Base-by-base conservation (phyloP, 2,888 invertebrate species). In the Seira ritae region DNA sequence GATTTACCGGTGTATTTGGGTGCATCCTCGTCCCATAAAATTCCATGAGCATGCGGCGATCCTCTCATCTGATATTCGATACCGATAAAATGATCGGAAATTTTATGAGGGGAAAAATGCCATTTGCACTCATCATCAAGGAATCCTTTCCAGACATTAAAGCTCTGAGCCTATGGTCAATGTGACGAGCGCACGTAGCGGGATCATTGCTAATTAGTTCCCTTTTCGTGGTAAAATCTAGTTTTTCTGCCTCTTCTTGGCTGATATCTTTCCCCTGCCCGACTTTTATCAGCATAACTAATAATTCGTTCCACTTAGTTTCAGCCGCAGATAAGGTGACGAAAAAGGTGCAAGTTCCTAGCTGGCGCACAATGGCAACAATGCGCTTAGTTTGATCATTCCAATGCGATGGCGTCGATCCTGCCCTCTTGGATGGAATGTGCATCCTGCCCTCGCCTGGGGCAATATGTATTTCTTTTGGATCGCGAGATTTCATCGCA, bases 321-420 rank as follows among this genome's bases (percentile, higher is more conserved):
- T 84, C 84, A 0, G 80, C 84, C 4, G 81, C 77, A 1, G 77
- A 77, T 10, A 84, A 31, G 0, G 84, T 84, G 3, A 84, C 42
- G 37, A 84, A 84, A 20, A 85, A 42, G 1, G 81, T 80, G 1
- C 72, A 73, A 22, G 62, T 69, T 66, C 79, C 79, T 12, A 70
- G 22, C 19, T 78, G 69, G 12, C 84, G 23, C 4, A 80, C 69
- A 84, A 85, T 85, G 1, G 84, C 85, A 65, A 84, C 55, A 15
- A 84, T 23, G 37, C 70, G 71, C 24, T 74, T 84, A 12, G 42
- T n/a, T 66, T 80, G n/a, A 8, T 69, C 31, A 20, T 73, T 55
- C 81, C 80, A 84, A 20, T 81, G 80, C 2, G 84, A 65, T 17
- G 84, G 84, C 10, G 80, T 66, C 15, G 42, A 42, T 15, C 80